These are phyloP conservation scores for Euura lappo DNA, from an alignment of 1,140 invertebrate species.

Conservation along the genomic window DNA sequence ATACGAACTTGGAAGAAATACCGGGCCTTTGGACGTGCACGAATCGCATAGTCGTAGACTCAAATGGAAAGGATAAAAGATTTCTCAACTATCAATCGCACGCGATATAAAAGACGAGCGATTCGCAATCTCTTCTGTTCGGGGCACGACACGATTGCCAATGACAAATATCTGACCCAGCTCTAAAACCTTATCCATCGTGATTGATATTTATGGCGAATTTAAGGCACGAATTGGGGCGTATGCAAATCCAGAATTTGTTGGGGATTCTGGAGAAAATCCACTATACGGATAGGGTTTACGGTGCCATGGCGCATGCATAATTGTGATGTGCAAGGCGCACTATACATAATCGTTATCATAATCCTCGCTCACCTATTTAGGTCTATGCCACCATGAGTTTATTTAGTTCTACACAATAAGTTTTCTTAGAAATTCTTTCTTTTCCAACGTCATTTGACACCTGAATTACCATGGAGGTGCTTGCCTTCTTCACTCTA, in stretches of 20 bases:
- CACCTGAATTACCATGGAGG: not conserved
- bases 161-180: not conserved
- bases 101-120: no score
- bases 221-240: not conserved
- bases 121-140: no score
- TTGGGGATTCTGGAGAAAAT: not conserved
- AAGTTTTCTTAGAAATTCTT: not conserved
- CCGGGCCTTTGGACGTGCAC: no score
- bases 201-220: not conserved
- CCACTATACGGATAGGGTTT: constrained; percentile 5
- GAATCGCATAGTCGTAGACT: no score
- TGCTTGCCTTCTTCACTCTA: not conserved
- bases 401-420: no score
- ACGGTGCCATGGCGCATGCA: not conserved
- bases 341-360: not conserved
- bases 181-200: not conserved
- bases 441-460: not conserved
- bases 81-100: no score
- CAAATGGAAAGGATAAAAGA: no score
- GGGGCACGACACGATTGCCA: not conserved
- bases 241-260: constrained; percentile 5
- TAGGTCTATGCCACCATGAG: no score
- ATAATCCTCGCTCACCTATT: no score
- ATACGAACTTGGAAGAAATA: not conserved
- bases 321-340: not conserved